Evolutionary conservation across 2,888 invertebrate species (phyloP), one percentile per base, ranked within the genome.

Genomic region (Noctua janthina): DNA sequence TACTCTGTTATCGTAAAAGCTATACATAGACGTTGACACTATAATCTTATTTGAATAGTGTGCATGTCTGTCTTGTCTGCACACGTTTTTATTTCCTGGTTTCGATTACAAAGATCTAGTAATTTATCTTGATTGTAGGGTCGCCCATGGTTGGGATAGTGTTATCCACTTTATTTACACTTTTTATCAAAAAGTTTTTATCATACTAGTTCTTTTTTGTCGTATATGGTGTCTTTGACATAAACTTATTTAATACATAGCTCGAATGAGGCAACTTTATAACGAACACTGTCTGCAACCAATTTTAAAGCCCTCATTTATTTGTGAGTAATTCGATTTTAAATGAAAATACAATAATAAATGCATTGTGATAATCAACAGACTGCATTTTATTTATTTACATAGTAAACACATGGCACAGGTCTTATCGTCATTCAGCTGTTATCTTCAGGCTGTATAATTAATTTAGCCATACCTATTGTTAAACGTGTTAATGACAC

Each of bases 1-100:
- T 74, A 73, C 49, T 84, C 15, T 67, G 75, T 70, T 83, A 78
- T 86, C 71, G 54, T 20, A 1, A n/a, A 56, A 29, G 46, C 13
- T 76, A n/a, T 74, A 76, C 39, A 7, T 49, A 29, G 35, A 56
- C 0, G 11, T n/a, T 39, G 5, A 2, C 10, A 3, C 20, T 39
- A 23, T 51, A 51, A 13, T 29, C 17, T 56, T 73, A 56, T 59
- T 76, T 72, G 29, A 75, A 75, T 20, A 10, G 8, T 20, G n/a
- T 6, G 29, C 7, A 39, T 51, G 15, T 20, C n/a, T 70, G 10
- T 54, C 13, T 51, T 51, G 13, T 70, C 70, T 51, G 20, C 4
- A 3, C 17, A 5, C 2, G 20, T 49, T 69, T 70, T 62, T 15
- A 29, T 62, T 15, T 7, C 17, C 17, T 8, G n/a, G 23, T 35